Evolutionary conservation across 2,888 invertebrate genomes (phyloP).

Genomic region (Hartigia nigra): DNA sequence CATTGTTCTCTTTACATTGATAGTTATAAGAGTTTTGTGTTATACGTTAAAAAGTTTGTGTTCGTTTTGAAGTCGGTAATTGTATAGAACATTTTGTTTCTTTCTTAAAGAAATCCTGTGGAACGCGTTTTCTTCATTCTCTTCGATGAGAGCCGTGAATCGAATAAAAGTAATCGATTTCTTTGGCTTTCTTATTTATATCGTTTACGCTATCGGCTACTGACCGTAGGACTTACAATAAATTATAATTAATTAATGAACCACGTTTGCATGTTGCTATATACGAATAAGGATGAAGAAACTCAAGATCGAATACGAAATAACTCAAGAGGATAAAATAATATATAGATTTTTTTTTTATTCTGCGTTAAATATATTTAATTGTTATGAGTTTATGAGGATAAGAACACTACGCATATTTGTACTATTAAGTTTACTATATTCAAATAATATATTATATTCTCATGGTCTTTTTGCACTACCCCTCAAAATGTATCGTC

Average conservation of each 20-base stretch:
- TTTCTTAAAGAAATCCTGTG: background rate
- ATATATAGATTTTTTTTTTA: constrained; percentile 21
- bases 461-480: constrained; percentile 54
- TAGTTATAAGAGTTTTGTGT: background rate
- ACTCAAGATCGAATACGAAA: constrained; percentile 13
- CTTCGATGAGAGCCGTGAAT: background rate
- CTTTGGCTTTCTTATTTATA: background rate
- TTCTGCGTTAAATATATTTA: constrained; percentile 36
- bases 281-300: constrained; percentile 12
- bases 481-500: constrained; percentile 45
- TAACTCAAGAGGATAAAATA: constrained; percentile 8
- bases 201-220: background rate
- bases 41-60: background rate
- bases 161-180: background rate
- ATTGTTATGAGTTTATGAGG: constrained; percentile 42
- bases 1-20: no score
- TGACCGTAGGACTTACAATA: constrained; percentile 2
- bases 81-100: background rate
- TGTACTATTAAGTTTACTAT: constrained; percentile 58
- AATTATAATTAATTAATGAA: constrained; percentile 11
- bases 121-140: background rate
- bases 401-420: constrained; percentile 41
- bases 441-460: constrained; percentile 58
- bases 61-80: background rate
- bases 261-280: constrained; percentile 18